These are phyloP conservation scores for Lampris megalopsis DNA, from an alignment of 2,113 vertebrate genomes.

Conservation along the genomic window DNA sequence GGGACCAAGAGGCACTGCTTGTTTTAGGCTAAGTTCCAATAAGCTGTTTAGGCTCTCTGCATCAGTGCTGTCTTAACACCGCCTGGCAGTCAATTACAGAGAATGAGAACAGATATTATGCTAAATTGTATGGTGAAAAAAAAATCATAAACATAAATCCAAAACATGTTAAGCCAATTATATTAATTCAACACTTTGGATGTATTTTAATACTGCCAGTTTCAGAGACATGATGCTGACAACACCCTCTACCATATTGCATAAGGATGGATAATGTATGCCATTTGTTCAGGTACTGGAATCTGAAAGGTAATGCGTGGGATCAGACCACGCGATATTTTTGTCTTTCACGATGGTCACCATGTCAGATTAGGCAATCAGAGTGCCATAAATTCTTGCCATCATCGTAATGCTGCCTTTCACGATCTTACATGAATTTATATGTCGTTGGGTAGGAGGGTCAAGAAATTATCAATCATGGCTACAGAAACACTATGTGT, in stretches of 20 bases:
- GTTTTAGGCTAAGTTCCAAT: conserved; percentile 69
- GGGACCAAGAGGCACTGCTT: conserved; percentile 71
- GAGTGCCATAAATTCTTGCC: too few relatives aligned
- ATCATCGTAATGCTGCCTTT: too few relatives aligned
- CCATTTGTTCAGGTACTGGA: conserved; percentile 73
- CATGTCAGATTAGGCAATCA: too few relatives aligned
- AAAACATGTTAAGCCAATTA: conserved; percentile 17
- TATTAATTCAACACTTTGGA: conserved; percentile 1
- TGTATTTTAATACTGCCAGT: conserved; percentile 29
- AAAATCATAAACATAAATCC: conserved; percentile 11
- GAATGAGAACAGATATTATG: conserved; percentile 40
- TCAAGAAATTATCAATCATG: too few relatives aligned
- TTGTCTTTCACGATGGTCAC: too few relatives aligned
- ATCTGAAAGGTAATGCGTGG: conserved; percentile 59
- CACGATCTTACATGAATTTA: too few relatives aligned
- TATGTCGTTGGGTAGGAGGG: too few relatives aligned
- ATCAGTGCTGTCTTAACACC: conserved; percentile 62
- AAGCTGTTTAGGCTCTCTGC: conserved; percentile 62
- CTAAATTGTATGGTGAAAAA: conserved; percentile 13
- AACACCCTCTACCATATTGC: conserved; percentile 49
- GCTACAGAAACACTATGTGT: too few relatives aligned
- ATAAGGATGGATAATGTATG: conserved; percentile 55
- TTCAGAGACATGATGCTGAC: neutral
- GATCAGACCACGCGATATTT: too few relatives aligned
- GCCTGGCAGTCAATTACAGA: conserved; percentile 58